Conservation (phyloP, 2,888 invertebrate species). For the Abrostola tripartita region DNA sequence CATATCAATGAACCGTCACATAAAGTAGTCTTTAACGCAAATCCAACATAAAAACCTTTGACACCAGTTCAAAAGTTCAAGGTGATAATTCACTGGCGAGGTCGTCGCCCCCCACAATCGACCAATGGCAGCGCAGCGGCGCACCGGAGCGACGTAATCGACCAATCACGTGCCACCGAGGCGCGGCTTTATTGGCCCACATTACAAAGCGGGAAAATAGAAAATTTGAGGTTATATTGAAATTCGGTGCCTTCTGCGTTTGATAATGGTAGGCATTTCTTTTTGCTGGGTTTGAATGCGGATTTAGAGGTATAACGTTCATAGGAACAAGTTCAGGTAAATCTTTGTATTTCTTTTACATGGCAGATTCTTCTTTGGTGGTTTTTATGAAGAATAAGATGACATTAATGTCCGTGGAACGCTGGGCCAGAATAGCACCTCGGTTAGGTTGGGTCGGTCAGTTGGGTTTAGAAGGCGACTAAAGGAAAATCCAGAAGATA, state of each 20-base stretch:
- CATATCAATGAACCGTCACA: slow-evolving; percentile 6
- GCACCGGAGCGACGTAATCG: slow-evolving; percentile 48
- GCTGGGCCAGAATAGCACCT: too few species aligned
- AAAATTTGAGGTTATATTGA: slow-evolving; percentile 55
- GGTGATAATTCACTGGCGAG: slow-evolving; percentile 59
- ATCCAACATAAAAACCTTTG: slow-evolving; percentile 44
- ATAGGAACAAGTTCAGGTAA: background rate
- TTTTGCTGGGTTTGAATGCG: slow-evolving; percentile 13
- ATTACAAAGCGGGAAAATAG: slow-evolving; percentile 54
- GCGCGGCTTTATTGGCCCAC: slow-evolving; percentile 54
- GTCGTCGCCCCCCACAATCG: slow-evolving; percentile 58
- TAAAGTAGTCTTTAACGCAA: slow-evolving; percentile 17
- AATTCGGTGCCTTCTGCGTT: slow-evolving; percentile 44
- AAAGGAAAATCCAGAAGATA: too few species aligned
- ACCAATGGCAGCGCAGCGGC: slow-evolving; percentile 62
- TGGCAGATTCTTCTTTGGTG: too few species aligned
- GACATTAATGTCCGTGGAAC: too few species aligned
- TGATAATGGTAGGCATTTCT: slow-evolving; percentile 16
- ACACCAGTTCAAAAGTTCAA: slow-evolving; percentile 64
- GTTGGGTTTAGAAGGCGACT: too few species aligned
- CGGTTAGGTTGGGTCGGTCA: too few species aligned
- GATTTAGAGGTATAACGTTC: slow-evolving; percentile 1
- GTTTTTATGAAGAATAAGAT: too few species aligned
- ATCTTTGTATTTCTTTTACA: background rate
- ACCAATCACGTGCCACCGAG: slow-evolving; percentile 60